These are phyloP conservation scores for Mongoloraphidia duomilia DNA, from an alignment of 2,888 invertebrate species.

Conservation along the genomic window DNA sequence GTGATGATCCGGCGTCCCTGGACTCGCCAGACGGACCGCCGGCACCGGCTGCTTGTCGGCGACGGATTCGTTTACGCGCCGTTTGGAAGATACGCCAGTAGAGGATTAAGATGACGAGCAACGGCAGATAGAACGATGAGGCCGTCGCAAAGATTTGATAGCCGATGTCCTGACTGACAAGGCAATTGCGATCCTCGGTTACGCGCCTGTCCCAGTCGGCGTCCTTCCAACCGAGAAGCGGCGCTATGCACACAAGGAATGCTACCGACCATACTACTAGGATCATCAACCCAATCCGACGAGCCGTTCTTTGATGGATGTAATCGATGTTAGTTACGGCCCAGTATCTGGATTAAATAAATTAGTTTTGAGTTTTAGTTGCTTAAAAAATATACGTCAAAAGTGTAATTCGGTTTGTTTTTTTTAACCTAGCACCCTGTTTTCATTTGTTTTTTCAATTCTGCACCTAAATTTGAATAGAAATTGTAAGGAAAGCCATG, in stretches of 20 bases:
- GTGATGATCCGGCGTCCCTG: not conserved
- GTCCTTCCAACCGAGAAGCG: slow-evolving; percentile 74
- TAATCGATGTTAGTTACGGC: slow-evolving; percentile 85
- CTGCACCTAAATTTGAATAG: too few species aligned
- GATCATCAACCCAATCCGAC: slow-evolving; percentile 67
- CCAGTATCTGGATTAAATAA: slow-evolving; percentile 52
- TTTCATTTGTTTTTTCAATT: too few species aligned
- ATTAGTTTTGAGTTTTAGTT: too few species aligned
- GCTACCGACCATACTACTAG: slow-evolving; percentile 72
- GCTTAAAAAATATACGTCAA: too few species aligned
- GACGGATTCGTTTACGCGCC: slow-evolving; percentile 70
- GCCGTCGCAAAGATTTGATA: slow-evolving; percentile 83
- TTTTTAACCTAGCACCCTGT: too few species aligned
- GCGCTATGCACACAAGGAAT: slow-evolving; percentile 73
- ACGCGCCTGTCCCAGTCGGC: slow-evolving; percentile 40
- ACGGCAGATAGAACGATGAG: slow-evolving; percentile 82
- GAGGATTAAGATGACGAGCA: slow-evolving; percentile 71
- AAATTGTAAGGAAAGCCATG: too few species aligned
- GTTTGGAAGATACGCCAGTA: slow-evolving; percentile 87
- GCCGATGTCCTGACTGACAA: slow-evolving; percentile 73
- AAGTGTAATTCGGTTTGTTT: too few species aligned
- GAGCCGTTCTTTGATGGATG: slow-evolving; percentile 67
- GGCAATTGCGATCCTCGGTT: slow-evolving; percentile 50
- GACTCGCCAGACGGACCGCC: slow-evolving; percentile 20
- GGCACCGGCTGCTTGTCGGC: slow-evolving; percentile 43